Conservation (phyloP, 30 jellyfish, hydroid and myxozoan species). For the Pelagia noctiluca region DNA sequence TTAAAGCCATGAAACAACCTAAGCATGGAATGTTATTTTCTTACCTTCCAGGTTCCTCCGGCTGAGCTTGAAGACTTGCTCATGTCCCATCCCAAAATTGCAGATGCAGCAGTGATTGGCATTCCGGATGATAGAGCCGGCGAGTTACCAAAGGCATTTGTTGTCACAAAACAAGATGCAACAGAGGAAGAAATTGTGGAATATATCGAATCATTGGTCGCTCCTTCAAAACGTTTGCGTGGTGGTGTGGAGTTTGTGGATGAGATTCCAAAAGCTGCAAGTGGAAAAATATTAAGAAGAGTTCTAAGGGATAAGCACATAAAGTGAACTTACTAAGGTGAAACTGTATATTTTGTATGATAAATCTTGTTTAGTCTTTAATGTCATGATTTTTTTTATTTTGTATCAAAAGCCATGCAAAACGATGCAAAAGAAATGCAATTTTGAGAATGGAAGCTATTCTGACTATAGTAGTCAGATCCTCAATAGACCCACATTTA, state of each 20-base stretch:
- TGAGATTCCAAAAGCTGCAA: constrained; percentile 74
- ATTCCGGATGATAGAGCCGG: constrained; percentile 87
- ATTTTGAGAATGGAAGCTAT: too few species aligned
- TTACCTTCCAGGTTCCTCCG: constrained; percentile 81
- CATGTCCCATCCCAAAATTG: constrained; percentile 71
- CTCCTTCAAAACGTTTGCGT: constrained; percentile 79
- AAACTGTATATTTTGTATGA: too few species aligned
- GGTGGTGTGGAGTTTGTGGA: constrained; percentile 92
- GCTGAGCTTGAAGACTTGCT: constrained; percentile 92
- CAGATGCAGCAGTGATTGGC: constrained; percentile 92
- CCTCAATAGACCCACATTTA: too few species aligned
- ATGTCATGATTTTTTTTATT: too few species aligned
- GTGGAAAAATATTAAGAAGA: constrained; percentile 89
- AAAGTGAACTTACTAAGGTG: too few species aligned
- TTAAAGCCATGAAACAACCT: too few species aligned
- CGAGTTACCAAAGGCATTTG: constrained; percentile 88
- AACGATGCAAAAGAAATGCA: too few species aligned
- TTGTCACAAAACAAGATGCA: constrained; percentile 46
- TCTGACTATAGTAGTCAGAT: too few species aligned
- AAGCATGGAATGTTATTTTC: too few species aligned
- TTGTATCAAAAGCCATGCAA: too few species aligned
- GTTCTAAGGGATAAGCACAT: constrained; percentile 62
- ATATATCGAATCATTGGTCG: constrained; percentile 57
- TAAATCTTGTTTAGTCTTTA: too few species aligned
- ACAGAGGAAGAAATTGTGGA: constrained; percentile 66